phyloP scores from a whole-genome alignment of 2,888 invertebrate genomes.

The Pollenia amentaria region DNA sequence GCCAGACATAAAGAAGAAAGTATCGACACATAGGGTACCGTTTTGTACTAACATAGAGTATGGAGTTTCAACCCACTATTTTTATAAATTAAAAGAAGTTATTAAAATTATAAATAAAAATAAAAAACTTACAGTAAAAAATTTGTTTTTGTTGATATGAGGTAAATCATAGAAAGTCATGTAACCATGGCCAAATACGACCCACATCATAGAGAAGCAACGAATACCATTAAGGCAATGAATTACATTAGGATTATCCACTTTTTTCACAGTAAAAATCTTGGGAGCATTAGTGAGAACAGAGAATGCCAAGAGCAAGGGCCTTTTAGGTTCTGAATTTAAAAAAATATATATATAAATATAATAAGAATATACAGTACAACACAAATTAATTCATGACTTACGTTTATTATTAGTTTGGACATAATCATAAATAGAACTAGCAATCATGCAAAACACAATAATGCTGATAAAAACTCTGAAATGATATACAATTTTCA shows the following conservation, averaged over 20 bases:
- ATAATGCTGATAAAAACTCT: conserved; percentile 81
- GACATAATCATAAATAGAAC: conserved; percentile 81
- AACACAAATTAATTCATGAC: conserved; percentile 53
- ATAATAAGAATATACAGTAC: conserved; percentile 1
- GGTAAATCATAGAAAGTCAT: conserved; percentile 83
- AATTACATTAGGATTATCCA: conserved; percentile 83
- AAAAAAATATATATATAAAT: conserved; percentile 2
- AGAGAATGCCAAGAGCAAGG: conserved; percentile 83
- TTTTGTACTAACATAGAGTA: conserved; percentile 83
- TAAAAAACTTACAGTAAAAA: conserved; percentile 77
- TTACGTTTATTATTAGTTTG: conserved; percentile 80
- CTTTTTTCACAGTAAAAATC: conserved; percentile 82
- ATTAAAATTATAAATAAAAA: background rate
- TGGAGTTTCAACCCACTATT: conserved; percentile 81
- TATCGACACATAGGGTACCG: conserved; percentile 87
- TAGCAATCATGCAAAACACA: conserved; percentile 79
- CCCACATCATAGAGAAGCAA: conserved; percentile 85
- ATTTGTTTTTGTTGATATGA: conserved; percentile 80
- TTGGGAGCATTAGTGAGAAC: conserved; percentile 84
- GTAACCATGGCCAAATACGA: conserved; percentile 84
- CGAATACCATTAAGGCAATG: conserved; percentile 85
- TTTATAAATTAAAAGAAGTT: conserved; percentile 10
- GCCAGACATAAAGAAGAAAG: conserved; percentile 88
- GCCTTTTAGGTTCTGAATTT: conserved; percentile 78
- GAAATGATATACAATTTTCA: conserved; percentile 41